These are phyloP conservation scores for Conus canariensis DNA, from an alignment of 2,888 invertebrate species.

Conservation along the genomic window DNA sequence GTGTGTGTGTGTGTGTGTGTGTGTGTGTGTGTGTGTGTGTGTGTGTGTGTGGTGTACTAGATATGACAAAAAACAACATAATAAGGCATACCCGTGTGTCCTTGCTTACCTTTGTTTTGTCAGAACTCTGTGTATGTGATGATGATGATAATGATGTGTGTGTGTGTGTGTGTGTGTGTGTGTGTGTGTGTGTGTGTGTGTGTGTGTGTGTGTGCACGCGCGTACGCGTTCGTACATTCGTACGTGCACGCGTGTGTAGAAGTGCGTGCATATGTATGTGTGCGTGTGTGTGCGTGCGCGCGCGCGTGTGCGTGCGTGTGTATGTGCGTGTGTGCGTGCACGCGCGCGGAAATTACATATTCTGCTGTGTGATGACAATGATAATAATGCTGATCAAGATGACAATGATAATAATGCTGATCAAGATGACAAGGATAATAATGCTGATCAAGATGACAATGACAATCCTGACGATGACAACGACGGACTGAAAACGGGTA, in stretches of 20 bases:
- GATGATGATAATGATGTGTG: neutral
- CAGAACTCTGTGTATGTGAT: too few relatives aligned
- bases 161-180: neutral
- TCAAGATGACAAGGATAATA: neutral
- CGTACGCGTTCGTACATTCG: neutral
- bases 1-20: too few relatives aligned
- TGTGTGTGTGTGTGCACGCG: slow-evolving; percentile 16
- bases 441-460: neutral
- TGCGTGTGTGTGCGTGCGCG: neutral
- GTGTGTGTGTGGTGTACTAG: too few relatives aligned
- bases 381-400: neutral
- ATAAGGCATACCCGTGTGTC: too few relatives aligned
- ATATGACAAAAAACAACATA: too few relatives aligned
- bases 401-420: neutral
- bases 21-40: too few relatives aligned
- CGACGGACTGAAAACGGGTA: neutral
- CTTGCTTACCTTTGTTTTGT: too few relatives aligned
- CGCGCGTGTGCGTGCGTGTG: neutral
- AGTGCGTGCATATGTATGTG: neutral
- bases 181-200: neutral
- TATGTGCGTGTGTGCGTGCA: neutral
- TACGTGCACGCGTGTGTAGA: neutral
- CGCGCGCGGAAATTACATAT: neutral
- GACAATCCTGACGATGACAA: neutral
- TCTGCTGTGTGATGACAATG: neutral